Evolutionary conservation across 2,113 vertebrate species (phyloP).

Genomic region (Sander vitreus): DNA sequence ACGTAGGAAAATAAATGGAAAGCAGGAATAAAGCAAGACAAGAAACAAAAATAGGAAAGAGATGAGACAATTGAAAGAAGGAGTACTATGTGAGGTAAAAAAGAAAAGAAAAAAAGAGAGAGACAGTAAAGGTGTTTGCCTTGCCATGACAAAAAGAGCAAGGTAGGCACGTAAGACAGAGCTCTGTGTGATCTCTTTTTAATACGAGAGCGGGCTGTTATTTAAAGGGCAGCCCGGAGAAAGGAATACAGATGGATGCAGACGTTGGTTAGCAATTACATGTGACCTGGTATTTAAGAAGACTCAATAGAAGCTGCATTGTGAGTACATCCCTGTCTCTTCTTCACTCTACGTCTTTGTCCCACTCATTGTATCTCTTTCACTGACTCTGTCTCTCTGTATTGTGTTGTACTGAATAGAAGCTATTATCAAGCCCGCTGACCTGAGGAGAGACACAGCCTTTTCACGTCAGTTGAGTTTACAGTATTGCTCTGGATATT

Average conservation of each 20-base stretch:
- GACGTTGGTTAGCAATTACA: constrained; percentile 37
- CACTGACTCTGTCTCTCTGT: not conserved
- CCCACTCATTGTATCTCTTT: not conserved
- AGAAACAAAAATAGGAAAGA: not conserved
- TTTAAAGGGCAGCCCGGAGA: constrained; percentile 57
- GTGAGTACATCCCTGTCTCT: constrained; percentile 17
- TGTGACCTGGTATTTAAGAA: constrained; percentile 51
- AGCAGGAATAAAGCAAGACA: too few relatives aligned
- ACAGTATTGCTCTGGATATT: not conserved
- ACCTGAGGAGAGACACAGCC: not conserved
- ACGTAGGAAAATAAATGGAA: too few relatives aligned
- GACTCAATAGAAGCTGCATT: constrained; percentile 1
- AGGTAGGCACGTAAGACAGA: not conserved
- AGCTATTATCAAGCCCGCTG: not conserved
- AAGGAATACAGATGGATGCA: constrained; percentile 22
- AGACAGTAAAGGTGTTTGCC: not conserved
- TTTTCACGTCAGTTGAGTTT: not conserved
- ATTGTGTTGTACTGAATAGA: not conserved
- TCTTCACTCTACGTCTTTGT: not conserved
- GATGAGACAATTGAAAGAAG: not conserved
- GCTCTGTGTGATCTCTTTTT: constrained; percentile 1
- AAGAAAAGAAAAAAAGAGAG: not conserved
- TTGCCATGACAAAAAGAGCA: constrained; percentile 28
- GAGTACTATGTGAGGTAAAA: not conserved
- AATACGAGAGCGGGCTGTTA: not conserved